Evolutionary conservation across 2,113 vertebrate genomes (phyloP), one percentile per base, ranked within the genome.

Genomic region (Spheniscus mendiculus): DNA sequence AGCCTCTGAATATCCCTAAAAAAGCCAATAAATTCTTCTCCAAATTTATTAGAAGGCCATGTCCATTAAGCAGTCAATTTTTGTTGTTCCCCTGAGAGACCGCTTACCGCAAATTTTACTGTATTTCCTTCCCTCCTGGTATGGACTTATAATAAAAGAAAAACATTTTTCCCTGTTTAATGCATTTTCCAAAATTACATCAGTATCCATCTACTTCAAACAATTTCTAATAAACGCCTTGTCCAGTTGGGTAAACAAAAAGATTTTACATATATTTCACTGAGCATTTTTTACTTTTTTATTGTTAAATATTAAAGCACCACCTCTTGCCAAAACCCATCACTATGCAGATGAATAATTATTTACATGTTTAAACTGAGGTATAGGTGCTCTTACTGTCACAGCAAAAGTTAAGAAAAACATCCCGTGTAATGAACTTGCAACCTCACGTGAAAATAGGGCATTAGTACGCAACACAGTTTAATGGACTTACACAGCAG

Each of bases 201-300:
- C 92, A 84, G 42, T 83, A 63, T 61, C 47, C 78, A 83, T 93
- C 91, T 52, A 95, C 78, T 96, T 97, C 86, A 96, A 90, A 94
- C 77, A 69, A 88, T 93, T 97, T 91, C 67, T 96, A 79, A 90
- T 78, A 96, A 95, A 90, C 84, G 7, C 55, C 36, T 94, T 47
- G 45, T 89, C 83, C 97, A 97, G 93, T 94, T 97, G 94, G 83
- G 56, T 97, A 96, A 97, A 97, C 92, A 97, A 83, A 81, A 82
- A 7, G 16, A 65, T 83, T 94, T 89, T 93, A 78, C 38, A 55
- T 93, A 92, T 84, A 96, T 94, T 96, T 96, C 45, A 82, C 32
- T 90, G 23, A 61, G 36, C 34, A 58, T 88, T 90, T 86, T 92
- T 56, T 6, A 34, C 42, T n/a, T 61, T 34, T 26, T 87, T 83